Base-by-base conservation (phyloP, 2,113 vertebrate species). In the Dipodomys stephensi region DNA sequence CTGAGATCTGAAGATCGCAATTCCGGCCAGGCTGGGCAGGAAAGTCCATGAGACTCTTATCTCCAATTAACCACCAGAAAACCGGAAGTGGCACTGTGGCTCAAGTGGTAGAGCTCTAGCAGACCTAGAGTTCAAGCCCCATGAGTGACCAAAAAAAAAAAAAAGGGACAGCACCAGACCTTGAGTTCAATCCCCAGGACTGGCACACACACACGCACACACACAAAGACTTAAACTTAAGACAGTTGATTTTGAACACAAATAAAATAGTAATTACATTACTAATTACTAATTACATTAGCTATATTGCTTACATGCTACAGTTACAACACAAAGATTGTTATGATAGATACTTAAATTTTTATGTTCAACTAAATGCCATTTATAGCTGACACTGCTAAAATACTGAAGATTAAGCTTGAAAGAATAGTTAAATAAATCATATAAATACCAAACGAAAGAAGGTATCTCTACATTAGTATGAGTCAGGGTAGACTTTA, bases 401-500 rank as follows among this genome's bases (percentile, higher is more conserved):
- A 96, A 93, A 57, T 64, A 65, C 2, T 78, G 27, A 79, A 94
- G 73, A 49, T 73, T 83, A 10, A 11, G 77, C 88, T 5, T 64
- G 23, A 83, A 83, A 71, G 4, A 80, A 91, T 23, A 64, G 25
- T 64, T 62, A 53, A 91, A 57, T 78, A 86, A 88, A 67, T 6
- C 20, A 90, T 30, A 25, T 13, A 87, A 96, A 81, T 7, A 95
- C 6, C 57, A 67, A 82, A 94, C 91, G 9, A 84, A 68, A 88
- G 19, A 91, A 35, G 1, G 7, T 15, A 5, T 78, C 68, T 35
- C 62, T 73, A 73, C 30, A 6, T 23, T 91, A 80, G 71, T 67
- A 65, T 86, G 46, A 86, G 71, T 88, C 18, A 72, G 74, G 74
- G 80, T 28, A 60, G 11, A 71, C 28, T 87, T 85, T 39, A 89